Conservation (phyloP, 2,888 invertebrate species). For the Callinectes sapidus region DNA sequence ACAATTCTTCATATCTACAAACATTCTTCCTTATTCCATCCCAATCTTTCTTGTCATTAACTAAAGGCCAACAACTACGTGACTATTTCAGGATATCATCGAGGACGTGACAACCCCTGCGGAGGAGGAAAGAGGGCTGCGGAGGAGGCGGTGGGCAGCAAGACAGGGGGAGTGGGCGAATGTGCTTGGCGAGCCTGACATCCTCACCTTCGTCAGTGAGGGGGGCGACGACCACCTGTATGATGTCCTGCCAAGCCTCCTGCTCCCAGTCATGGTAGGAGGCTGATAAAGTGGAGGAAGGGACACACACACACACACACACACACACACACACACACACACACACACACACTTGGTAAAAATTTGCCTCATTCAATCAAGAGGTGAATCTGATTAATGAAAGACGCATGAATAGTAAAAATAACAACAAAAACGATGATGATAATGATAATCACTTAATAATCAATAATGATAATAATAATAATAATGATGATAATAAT, state of each 20-base stretch:
- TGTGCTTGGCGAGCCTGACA: conserved; percentile 39
- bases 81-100: conserved; percentile 41
- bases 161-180: neutral
- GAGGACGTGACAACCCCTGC: conserved; percentile 29
- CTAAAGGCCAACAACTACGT: no score
- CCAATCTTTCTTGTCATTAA: no score
- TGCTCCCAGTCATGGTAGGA: conserved; percentile 40
- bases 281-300: neutral
- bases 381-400: neutral
- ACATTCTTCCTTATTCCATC: neutral
- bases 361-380: neutral
- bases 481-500: neutral
- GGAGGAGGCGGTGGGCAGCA: conserved; percentile 37
- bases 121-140: neutral
- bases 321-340: neutral
- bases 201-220: conserved; percentile 51
- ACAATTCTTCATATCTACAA: neutral
- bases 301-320: neutral
- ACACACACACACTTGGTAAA: neutral
- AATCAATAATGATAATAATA: neutral
- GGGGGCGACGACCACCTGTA: conserved; percentile 44
- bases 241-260: conserved; percentile 38
- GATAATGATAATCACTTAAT: neutral
- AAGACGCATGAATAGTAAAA: neutral
- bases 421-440: neutral